These are phyloP conservation scores for Asbolus verrucosus DNA, from an alignment of 1,140 invertebrate genomes.

Conservation along the genomic window DNA sequence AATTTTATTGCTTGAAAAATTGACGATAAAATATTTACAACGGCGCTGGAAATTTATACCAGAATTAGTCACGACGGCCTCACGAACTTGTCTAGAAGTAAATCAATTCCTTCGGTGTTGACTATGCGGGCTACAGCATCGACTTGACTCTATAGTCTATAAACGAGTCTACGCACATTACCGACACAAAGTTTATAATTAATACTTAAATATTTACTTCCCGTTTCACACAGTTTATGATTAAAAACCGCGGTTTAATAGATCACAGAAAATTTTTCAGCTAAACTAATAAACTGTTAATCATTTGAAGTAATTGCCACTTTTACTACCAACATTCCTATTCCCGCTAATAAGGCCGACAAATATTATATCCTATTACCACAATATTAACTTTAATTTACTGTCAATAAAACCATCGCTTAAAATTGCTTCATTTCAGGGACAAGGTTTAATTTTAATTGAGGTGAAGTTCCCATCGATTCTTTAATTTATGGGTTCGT, in stretches of 20 bases:
- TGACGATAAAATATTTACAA: conserved; percentile 25
- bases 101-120: conserved; percentile 13
- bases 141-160: no score
- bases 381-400: conserved; percentile 17
- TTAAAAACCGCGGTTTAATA: no score
- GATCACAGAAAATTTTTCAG: no score
- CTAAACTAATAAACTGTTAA: no score
- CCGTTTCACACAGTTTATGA: no score
- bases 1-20: conserved; percentile 19
- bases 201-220: no score
- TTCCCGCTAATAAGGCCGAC: conserved; percentile 10
- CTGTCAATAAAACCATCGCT: conserved; percentile 7
- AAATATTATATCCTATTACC: conserved; percentile 6
- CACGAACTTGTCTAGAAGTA: no score
- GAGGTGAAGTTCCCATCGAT: neutral
- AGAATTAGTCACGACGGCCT: no score
- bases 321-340: neutral
- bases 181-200: no score
- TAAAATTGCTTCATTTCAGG: conserved; percentile 15
- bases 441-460: conserved; percentile 14
- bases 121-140: no score
- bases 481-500: conserved; percentile 9
- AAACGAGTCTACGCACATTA: no score
- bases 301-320: conserved; percentile 13
- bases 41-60: no score